These are phyloP conservation scores for Boulengeromyrus knoepffleri DNA, from an alignment of 2,113 vertebrate genomes.

Conservation along the genomic window DNA sequence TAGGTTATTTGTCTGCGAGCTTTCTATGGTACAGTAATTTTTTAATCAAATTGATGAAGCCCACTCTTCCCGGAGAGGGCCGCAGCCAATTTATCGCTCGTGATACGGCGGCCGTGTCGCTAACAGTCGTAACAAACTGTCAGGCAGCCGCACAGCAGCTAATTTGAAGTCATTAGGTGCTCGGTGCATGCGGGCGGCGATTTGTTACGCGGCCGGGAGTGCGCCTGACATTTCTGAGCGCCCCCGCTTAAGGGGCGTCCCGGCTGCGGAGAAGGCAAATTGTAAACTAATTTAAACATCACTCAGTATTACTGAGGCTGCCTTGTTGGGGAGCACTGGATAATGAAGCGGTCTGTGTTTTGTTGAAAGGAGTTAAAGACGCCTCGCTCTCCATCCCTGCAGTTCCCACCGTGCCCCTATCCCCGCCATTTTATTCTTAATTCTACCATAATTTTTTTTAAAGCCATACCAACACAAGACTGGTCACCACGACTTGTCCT, in stretches of 20 bases:
- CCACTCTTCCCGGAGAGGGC: constrained; percentile 79
- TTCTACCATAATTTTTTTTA: constrained; percentile 31
- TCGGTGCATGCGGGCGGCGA: constrained; percentile 88
- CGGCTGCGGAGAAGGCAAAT: constrained; percentile 95
- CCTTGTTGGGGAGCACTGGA: constrained; percentile 82
- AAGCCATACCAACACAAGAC: not conserved
- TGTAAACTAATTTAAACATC: constrained; percentile 99
- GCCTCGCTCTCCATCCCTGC: not conserved
- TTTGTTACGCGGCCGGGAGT: constrained; percentile 96
- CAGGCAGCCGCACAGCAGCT: constrained; percentile 92
- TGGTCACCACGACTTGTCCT: constrained; percentile 19
- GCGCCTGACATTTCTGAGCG: constrained; percentile 85
- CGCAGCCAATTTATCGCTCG: constrained; percentile 99
- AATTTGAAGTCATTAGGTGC: constrained; percentile 99
- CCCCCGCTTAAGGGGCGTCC: constrained; percentile 86
- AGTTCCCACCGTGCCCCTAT: constrained; percentile 6
- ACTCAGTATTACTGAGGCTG: constrained; percentile 93
- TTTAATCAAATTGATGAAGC: constrained; percentile 99
- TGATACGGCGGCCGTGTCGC: constrained; percentile 93
- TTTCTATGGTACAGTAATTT: constrained; percentile 96
- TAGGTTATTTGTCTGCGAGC: constrained; percentile 73
- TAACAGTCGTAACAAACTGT: constrained; percentile 99
- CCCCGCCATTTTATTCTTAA: constrained; percentile 47
- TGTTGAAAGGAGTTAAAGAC: constrained; percentile 40
- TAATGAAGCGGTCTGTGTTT: constrained; percentile 76